These are phyloP conservation scores for Harpagifer antarcticus DNA, from an alignment of 2,797 vertebrate genomes.

Conservation along the genomic window DNA sequence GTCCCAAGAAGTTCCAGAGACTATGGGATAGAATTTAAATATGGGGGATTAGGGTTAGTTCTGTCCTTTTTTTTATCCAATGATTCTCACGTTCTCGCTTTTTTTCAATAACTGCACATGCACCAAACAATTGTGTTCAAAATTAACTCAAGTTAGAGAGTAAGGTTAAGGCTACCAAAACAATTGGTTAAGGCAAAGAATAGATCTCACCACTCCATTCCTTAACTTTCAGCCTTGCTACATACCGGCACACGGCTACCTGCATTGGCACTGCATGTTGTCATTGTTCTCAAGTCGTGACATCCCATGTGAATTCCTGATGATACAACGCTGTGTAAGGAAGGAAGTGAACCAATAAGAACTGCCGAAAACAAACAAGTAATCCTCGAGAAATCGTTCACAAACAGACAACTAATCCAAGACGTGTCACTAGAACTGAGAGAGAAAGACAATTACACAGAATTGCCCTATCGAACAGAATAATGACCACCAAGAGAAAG, in stretches of 20 bases:
- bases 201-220: not conserved
- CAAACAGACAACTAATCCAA: conserved; percentile 3
- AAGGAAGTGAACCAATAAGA: not conserved
- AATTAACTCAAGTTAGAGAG: too few relatives aligned
- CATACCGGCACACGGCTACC: not conserved
- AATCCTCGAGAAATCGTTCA: not conserved
- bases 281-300: not conserved
- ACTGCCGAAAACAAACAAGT: not conserved
- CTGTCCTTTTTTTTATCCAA: too few relatives aligned
- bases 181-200: not conserved
- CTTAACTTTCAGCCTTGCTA: not conserved
- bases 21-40: too few relatives aligned
- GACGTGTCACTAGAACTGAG: not conserved
- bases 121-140: too few relatives aligned
- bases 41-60: too few relatives aligned
- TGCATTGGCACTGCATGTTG: not conserved
- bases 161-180: not conserved
- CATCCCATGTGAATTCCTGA: not conserved
- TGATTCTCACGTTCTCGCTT: too few relatives aligned
- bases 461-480: not conserved
- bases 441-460: not conserved
- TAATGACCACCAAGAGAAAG: not conserved
- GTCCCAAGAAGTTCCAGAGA: too few relatives aligned
- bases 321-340: not conserved
- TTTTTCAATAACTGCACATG: too few relatives aligned